A percentile compares a stretch with the other conserved stretches of the same genome.
These are phyloP conservation scores for Eublepharis macularius DNA, from an alignment of 2,113 vertebrate genomes.

Conservation along the genomic window DNA sequence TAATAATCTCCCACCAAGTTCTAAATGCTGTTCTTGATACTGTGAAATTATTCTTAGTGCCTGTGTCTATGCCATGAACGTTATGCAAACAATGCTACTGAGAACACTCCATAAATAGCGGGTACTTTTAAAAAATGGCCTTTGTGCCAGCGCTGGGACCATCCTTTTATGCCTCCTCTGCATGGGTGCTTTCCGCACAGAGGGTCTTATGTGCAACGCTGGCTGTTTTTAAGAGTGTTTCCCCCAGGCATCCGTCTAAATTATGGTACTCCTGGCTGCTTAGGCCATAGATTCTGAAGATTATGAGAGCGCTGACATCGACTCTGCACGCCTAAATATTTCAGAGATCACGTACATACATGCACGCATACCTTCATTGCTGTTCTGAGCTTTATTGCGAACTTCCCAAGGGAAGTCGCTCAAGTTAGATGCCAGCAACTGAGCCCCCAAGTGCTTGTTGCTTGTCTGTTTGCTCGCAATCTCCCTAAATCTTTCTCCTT, in stretches of 20 bases:
- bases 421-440: conserved; percentile 20
- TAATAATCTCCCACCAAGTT: neutral
- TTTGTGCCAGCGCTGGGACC: too few relatives aligned
- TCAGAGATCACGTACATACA: conserved; percentile 22
- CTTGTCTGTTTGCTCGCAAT: conserved; percentile 24
- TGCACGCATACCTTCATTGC: conserved; percentile 14
- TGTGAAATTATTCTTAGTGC: neutral
- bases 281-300: neutral
- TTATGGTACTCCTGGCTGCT: neutral
- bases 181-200: neutral
- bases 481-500: conserved; percentile 41
- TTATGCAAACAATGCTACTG: too few relatives aligned
- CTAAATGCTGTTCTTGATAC: neutral
- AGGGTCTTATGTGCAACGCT: neutral
- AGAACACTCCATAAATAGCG: neutral
- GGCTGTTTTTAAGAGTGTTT: neutral
- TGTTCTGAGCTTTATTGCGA: conserved; percentile 9
- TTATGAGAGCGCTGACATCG: neutral
- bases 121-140: too few relatives aligned
- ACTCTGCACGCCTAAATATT: conserved; percentile 29
- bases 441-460: conserved; percentile 32
- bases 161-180: neutral
- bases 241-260: neutral
- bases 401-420: conserved; percentile 4
- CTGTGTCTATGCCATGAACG: neutral